Percentiles rank a stretch among this genome's conserved stretches.
These are phyloP conservation scores for Eubucco bourcierii DNA, from an alignment of 2,113 vertebrate species.

Conservation along the genomic window DNA sequence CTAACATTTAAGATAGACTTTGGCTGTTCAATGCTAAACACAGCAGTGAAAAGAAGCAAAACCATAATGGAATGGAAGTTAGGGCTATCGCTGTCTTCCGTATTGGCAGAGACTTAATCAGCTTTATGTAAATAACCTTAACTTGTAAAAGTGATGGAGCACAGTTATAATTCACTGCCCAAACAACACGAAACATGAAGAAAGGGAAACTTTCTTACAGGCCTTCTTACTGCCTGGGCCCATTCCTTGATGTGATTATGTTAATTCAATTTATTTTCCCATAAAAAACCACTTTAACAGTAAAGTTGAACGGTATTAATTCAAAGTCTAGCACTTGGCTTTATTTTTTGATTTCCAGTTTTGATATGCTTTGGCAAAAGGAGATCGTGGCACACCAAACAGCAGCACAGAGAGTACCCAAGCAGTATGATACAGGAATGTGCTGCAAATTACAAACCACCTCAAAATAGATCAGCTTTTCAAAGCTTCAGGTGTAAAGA, in stretches of 20 bases:
- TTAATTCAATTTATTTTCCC: not conserved
- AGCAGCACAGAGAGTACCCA: not conserved
- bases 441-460: not conserved
- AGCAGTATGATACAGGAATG: not conserved
- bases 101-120: conserved; percentile 23
- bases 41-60: not conserved
- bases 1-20: not conserved
- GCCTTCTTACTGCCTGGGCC: not conserved
- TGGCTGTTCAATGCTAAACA: not conserved
- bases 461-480: not conserved
- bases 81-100: not conserved
- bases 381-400: not conserved
- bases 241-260: not conserved
- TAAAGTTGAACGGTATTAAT: not conserved
- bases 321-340: not conserved
- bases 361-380: not conserved
- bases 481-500: not conserved
- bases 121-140: not conserved
- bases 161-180: not conserved
- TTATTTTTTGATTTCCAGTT: not conserved
- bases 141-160: not conserved
- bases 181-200: not conserved
- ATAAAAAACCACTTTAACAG: not conserved
- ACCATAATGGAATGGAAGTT: conserved; percentile 23
- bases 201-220: not conserved